Base-by-base conservation (phyloP, 2,888 invertebrate genomes). In the Campoplex capitator region DNA sequence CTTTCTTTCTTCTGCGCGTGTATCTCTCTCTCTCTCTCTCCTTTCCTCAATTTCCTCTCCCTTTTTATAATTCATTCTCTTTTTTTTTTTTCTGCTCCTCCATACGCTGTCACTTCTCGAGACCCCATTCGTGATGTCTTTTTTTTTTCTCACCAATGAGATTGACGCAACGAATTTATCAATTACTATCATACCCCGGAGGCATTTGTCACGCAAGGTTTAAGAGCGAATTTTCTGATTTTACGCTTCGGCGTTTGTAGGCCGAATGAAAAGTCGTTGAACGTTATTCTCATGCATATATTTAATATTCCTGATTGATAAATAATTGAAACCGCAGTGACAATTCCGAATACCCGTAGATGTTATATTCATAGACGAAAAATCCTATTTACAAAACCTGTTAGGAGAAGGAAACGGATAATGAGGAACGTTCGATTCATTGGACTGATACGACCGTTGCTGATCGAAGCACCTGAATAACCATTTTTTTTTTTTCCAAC, bases 151-250 rank as follows among this genome's bases (percentile, higher is more conserved):
- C 42, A 13, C 74, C 51, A 74, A 68, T 62, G 48, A 58, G 80
- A 78, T 77, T 58, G 68, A 84, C 80, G 68, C 84, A 74, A 87
- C 81, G 84, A 84, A 84, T 87, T 84, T 81, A 87, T 84, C 77
- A 87, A 87, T 87, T 74, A 77, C 68, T 65, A 79, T 80, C 62
- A 84, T 81, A 73, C 42, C 84, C 58, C 38, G 18, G n/a, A 77
- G 77, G 68, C 80, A 83, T 84, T 84, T 73, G 80, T 73, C 84
- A 81, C 78, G 68, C 77, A 6, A 28, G 74, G 54, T 70, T 67
- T 18, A 28, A 9, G 48, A 75, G 62, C 35, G 54, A 74, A 78
- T 77, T 54, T 70, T 48, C 51, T 70, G 78, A 84, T 78, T 87
- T 83, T 74, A 70, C 38, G 38, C 23, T 58, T 48, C 32, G 18